These are phyloP conservation scores for Drosophila burlai DNA, from an alignment of 1,140 invertebrate genomes.

Conservation along the genomic window DNA sequence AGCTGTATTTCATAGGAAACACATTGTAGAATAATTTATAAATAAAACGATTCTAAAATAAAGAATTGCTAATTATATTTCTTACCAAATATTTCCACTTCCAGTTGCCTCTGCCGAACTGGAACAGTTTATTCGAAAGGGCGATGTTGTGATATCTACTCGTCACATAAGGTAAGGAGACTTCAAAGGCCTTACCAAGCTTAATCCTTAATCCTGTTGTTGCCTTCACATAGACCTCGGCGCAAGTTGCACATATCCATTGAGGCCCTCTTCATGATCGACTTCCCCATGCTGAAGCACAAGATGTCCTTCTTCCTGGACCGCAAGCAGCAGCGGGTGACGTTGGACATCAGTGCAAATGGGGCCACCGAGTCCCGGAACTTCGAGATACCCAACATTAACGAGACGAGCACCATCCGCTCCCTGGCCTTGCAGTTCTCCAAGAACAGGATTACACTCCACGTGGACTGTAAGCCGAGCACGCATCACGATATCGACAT, in stretches of 20 bases:
- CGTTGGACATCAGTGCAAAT: constrained; percentile 82
- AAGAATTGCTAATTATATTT: not conserved
- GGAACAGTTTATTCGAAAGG: constrained; percentile 86
- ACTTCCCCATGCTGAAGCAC: constrained; percentile 87
- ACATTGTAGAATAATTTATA: not conserved
- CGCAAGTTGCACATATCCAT: constrained; percentile 86
- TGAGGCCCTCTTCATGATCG: constrained; percentile 89
- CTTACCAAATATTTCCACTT: not conserved
- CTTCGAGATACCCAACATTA: constrained; percentile 83
- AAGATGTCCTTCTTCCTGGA: constrained; percentile 89
- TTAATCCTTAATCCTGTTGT: not conserved
- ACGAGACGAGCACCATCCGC: constrained; percentile 84
- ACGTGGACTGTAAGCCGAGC: constrained; percentile 83
- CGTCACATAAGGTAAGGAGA: constrained; percentile 86
- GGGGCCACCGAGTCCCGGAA: constrained; percentile 76
- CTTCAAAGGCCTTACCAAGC: too few species aligned
- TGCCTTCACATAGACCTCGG: constrained; percentile 77
- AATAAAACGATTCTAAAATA: not conserved
- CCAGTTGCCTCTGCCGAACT: constrained; percentile 87
- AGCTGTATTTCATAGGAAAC: not conserved
- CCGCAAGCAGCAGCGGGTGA: constrained; percentile 88
- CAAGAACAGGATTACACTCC: constrained; percentile 77
- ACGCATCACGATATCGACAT: constrained; percentile 79
- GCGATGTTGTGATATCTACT: constrained; percentile 88
- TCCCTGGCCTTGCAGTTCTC: constrained; percentile 79